Evolutionary conservation across 35 echinoderm and acorn worm species (phyloP), one percentile per base, ranked within the genome.

Genomic region (Heliocidaris erythrogramma): DNA sequence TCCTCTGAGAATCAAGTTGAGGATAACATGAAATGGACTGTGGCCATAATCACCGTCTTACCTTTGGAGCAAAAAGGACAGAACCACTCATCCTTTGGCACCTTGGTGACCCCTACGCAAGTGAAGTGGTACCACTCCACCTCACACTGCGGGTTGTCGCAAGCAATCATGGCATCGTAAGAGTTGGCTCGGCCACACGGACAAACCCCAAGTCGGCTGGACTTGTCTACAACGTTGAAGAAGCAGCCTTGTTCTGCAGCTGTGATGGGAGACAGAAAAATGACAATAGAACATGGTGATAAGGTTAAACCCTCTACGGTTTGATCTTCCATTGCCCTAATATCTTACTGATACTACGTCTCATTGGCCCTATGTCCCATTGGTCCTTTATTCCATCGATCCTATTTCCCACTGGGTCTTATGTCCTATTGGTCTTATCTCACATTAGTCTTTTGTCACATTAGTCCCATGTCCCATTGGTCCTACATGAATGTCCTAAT

Each of bases 41-140:
- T 11, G 10, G 52, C 14, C 52, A 56, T 13, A 10, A 56, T 56
- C 14, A 1, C 52, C 0, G 14, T 78, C 65, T 50, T 92, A 92
- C 91, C 91, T 92, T 92, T 59, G 17, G 91, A 92, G 91, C 91
- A 92, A n/a, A 92, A 92, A 7, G 91, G 94, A 88, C 94, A 94
- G 32, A 32, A 94, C 94, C 94, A 94, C 85, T 94, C 86, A 48
- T 87, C 94, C 85, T 87, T 94, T 24, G 94, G 94, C 35, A 87
- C 71, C 94, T 94, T 94, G 49, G 94, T 94, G 78, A 94, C 86
- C 42, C 94, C 86, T 30, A 87, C 94, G 88, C 94, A 94, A 27
- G 71, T 86, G 49, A 94, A 94, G 60, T 94, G 94, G 35, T 94
- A 94, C 94, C 94, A 94, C n/a, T 87, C 94, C 31, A 94, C 35